These are phyloP conservation scores for Naso thynnoides DNA, from an alignment of 2,797 vertebrate species.

Conservation along the genomic window DNA sequence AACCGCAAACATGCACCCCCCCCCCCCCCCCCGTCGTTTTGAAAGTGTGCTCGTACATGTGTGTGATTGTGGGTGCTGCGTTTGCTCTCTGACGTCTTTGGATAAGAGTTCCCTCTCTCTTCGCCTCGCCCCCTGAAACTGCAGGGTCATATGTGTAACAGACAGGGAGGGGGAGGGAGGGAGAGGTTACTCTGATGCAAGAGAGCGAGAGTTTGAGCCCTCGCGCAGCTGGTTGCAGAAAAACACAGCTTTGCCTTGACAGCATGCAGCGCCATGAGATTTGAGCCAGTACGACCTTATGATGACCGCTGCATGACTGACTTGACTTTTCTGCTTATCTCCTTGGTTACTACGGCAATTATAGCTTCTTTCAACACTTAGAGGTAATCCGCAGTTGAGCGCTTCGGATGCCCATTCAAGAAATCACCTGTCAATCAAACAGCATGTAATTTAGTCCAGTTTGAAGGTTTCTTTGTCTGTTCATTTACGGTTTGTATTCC, in stretches of 20 bases:
- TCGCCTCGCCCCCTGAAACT: slow-evolving; percentile 12
- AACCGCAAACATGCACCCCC: slow-evolving; percentile 67
- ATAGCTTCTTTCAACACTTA: neutral
- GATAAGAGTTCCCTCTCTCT: slow-evolving; percentile 60
- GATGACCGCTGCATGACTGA: slow-evolving; percentile 14
- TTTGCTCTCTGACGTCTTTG: slow-evolving; percentile 59
- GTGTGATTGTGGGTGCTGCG: slow-evolving; percentile 31
- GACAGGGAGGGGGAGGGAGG: slow-evolving; percentile 2
- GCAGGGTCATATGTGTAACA: slow-evolving; percentile 33
- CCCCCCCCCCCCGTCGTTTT: slow-evolving; percentile 13
- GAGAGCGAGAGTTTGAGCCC: slow-evolving; percentile 18
- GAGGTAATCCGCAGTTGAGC: neutral
- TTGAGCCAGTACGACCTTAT: slow-evolving; percentile 5
- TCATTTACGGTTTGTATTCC: neutral
- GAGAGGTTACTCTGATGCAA: slow-evolving; percentile 52
- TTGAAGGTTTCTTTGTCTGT: neutral
- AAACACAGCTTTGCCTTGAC: slow-evolving; percentile 14
- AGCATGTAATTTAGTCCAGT: neutral
- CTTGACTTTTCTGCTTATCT: slow-evolving; percentile 8
- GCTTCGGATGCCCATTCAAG: slow-evolving; percentile 5
- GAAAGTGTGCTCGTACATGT: slow-evolving; percentile 35
- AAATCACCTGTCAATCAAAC: slow-evolving; percentile 27
- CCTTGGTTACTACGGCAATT: neutral
- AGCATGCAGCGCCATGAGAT: neutral
- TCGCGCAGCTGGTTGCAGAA: slow-evolving; percentile 9